Evolutionary conservation across 2,888 invertebrate species (phyloP).

Genomic region (Tholera decimalis): DNA sequence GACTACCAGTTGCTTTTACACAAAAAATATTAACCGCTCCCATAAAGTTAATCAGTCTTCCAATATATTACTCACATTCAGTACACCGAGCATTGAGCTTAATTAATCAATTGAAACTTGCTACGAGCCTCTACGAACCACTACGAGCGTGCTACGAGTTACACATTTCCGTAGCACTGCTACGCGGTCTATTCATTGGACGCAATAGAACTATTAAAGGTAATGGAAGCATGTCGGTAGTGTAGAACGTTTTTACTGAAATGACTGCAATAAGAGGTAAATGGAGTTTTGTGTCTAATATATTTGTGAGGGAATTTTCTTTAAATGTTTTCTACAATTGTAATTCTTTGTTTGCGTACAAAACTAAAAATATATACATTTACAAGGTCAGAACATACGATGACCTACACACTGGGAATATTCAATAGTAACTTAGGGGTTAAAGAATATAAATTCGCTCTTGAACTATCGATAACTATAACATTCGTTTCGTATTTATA

Average conservation of each 20-base stretch:
- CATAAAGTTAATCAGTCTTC: constrained; percentile 6
- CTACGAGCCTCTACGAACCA: constrained; percentile 50
- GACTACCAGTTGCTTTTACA: not conserved
- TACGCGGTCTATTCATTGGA: constrained; percentile 53
- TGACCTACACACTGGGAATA: too few relatives aligned
- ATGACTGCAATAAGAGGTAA: constrained; percentile 29
- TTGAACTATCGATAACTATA: not conserved
- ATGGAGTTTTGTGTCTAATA: constrained; percentile 5
- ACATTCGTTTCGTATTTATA: not conserved
- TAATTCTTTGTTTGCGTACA: too few relatives aligned
- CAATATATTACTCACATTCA: constrained; percentile 22
- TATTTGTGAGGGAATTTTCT: constrained; percentile 6
- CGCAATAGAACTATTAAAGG: constrained; percentile 45
- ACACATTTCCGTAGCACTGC: constrained; percentile 50
- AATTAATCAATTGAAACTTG: constrained; percentile 45
- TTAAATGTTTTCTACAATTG: too few relatives aligned
- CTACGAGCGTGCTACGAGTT: constrained; percentile 45
- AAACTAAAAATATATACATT: too few relatives aligned
- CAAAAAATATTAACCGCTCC: constrained; percentile 2
- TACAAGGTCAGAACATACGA: too few relatives aligned
- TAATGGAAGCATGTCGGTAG: constrained; percentile 25
- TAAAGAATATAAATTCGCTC: constrained; percentile 10
- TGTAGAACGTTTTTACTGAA: constrained; percentile 42
- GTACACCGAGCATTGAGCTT: constrained; percentile 29
- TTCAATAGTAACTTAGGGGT: too few relatives aligned